Evolutionary conservation across 2,113 vertebrate genomes (phyloP).

Genomic region (Labrus mixtus): DNA sequence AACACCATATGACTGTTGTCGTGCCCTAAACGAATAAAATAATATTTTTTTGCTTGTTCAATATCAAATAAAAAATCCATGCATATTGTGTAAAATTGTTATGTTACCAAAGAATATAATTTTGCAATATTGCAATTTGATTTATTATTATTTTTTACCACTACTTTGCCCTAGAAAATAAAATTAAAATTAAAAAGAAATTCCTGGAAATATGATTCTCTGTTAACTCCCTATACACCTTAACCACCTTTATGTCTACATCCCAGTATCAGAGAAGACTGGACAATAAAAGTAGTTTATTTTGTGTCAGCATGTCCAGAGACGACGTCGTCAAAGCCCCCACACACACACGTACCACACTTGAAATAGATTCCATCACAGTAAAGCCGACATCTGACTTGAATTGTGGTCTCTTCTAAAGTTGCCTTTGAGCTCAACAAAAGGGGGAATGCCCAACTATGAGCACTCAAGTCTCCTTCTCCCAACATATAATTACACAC

Average conservation of each 20-base stretch:
- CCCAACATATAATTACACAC: conserved; percentile 59
- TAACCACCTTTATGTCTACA: too few relatives aligned
- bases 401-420: conserved; percentile 41
- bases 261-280: not conserved
- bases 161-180: too few relatives aligned
- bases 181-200: too few relatives aligned
- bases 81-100: too few relatives aligned
- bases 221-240: not conserved
- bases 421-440: conserved; percentile 44
- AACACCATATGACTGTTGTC: too few relatives aligned
- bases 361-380: conserved; percentile 30
- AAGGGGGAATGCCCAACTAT: conserved; percentile 46
- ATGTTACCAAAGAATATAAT: too few relatives aligned
- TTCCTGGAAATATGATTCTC: too few relatives aligned
- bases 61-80: too few relatives aligned
- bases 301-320: conserved; percentile 3
- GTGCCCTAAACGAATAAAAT: too few relatives aligned
- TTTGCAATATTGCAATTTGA: too few relatives aligned
- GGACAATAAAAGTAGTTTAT: conserved; percentile 10
- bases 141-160: too few relatives aligned
- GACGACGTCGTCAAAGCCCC: conserved; percentile 27
- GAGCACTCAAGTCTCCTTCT: conserved; percentile 31
- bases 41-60: too few relatives aligned
- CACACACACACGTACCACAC: not conserved
- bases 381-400: conserved; percentile 44